Evolutionary conservation across 2,113 vertebrate species (phyloP).

Genomic region (Promerops cafer): DNA sequence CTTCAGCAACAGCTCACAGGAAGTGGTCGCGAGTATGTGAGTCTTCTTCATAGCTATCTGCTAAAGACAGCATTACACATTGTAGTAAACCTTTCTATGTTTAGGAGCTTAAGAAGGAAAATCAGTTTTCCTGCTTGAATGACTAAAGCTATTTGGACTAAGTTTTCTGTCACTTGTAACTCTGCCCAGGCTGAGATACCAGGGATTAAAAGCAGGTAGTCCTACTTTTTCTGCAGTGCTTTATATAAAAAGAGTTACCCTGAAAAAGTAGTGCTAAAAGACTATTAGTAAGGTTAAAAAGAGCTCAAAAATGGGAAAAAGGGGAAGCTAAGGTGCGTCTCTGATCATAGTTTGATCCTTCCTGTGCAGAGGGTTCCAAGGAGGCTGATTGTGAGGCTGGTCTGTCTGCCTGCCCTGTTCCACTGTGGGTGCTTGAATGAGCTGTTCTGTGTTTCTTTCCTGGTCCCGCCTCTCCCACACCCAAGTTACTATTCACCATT

Average conservation of each 20-base stretch:
- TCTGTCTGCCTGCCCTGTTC: background rate
- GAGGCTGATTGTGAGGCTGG: fast-evolving
- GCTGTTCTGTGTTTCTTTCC: background rate
- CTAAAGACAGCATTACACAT: background rate
- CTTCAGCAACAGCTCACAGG: background rate
- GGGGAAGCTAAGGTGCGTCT: background rate
- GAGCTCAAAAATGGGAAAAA: background rate
- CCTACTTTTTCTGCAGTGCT: background rate
- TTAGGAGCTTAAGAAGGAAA: background rate
- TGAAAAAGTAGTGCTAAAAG: background rate
- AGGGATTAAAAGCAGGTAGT: background rate
- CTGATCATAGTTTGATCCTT: fast-evolving
- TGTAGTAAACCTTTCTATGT: background rate
- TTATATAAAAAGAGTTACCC: background rate
- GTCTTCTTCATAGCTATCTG: background rate
- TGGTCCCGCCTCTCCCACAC: background rate
- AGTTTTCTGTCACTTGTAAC: background rate
- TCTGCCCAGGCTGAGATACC: background rate
- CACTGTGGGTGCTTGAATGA: fast-evolving
- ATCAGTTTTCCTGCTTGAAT: background rate
- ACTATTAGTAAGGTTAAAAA: background rate
- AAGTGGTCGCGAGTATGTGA: background rate
- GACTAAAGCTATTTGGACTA: background rate
- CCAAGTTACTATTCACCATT: background rate
- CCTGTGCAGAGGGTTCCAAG: background rate